Percentiles rank a stretch among this genome's conserved stretches.
phyloP scores from a whole-genome alignment of 2,113 vertebrate species.

The Stegastes partitus region DNA sequence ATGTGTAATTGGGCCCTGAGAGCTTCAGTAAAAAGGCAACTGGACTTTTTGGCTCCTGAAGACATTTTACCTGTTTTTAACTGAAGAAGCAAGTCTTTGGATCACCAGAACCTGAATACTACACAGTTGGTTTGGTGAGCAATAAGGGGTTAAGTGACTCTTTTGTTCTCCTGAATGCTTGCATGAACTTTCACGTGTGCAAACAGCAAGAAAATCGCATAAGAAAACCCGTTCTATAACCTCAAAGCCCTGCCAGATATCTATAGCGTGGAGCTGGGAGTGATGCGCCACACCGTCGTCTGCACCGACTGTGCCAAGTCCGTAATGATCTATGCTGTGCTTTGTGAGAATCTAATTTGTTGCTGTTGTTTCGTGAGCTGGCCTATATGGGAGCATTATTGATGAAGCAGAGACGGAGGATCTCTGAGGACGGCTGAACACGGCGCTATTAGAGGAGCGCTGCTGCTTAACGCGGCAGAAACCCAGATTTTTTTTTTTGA shows the following conservation, averaged over 20 bases:
- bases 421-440: conserved; percentile 44
- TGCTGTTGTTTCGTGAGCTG: conserved; percentile 49
- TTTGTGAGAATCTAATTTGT: conserved; percentile 62
- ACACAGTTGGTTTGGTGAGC: too few relatives aligned
- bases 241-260: not conserved
- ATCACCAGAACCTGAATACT: too few relatives aligned
- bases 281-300: conserved; percentile 14
- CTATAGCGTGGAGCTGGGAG: conserved; percentile 19
- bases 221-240: not conserved
- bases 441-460: conserved; percentile 16
- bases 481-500: not conserved
- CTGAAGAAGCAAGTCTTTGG: too few relatives aligned
- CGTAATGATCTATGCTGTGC: conserved; percentile 52
- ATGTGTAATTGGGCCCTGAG: too few relatives aligned
- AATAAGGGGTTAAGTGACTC: too few relatives aligned
- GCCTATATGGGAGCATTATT: conserved; percentile 48
- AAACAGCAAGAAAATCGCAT: not conserved
- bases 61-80: too few relatives aligned
- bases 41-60: too few relatives aligned
- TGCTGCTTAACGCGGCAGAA: conserved; percentile 13
- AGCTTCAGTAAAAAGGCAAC: too few relatives aligned
- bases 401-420: conserved; percentile 44
- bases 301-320: conserved; percentile 32
- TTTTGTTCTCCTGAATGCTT: not conserved
- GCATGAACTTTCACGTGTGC: not conserved